Conservation (phyloP, 2,113 vertebrate species). For the Fregata magnificens region DNA sequence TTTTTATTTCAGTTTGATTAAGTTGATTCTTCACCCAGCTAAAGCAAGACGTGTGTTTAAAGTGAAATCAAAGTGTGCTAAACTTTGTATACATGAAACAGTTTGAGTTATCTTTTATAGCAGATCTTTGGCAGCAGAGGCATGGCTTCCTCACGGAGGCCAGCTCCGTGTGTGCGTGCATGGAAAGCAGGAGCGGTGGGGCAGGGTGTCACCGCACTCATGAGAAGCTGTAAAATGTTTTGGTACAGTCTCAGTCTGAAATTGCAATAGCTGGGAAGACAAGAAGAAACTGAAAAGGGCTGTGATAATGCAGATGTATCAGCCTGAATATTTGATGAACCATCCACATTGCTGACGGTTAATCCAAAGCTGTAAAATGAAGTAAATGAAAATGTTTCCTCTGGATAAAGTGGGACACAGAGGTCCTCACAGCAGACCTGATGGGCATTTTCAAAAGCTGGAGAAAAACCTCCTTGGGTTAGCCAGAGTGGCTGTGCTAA, state of each 20-base stretch:
- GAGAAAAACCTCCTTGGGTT: not conserved
- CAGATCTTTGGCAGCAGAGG: not conserved
- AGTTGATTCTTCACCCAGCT: not conserved
- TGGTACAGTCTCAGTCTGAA: too few species aligned
- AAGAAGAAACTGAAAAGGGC: not conserved
- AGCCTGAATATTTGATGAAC: not conserved
- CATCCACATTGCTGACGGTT: not conserved
- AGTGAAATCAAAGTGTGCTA: not conserved
- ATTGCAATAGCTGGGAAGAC: not conserved
- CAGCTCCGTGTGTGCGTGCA: not conserved
- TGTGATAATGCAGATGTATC: not conserved
- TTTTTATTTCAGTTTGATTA: not conserved
- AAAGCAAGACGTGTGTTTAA: not conserved
- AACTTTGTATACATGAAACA: not conserved
- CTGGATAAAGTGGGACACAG: not conserved
- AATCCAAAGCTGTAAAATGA: not conserved
- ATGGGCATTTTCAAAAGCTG: not conserved
- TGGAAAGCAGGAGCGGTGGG: not conserved
- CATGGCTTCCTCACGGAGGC: not conserved
- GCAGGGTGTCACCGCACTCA: not conserved
- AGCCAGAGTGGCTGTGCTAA: not conserved
- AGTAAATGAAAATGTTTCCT: not conserved
- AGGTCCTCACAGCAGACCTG: not conserved
- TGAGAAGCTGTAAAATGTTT: not conserved
- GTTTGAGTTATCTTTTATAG: not conserved